phyloP scores from a whole-genome alignment of 1,140 invertebrate genomes.

The Hydropsyche tenuis region DNA sequence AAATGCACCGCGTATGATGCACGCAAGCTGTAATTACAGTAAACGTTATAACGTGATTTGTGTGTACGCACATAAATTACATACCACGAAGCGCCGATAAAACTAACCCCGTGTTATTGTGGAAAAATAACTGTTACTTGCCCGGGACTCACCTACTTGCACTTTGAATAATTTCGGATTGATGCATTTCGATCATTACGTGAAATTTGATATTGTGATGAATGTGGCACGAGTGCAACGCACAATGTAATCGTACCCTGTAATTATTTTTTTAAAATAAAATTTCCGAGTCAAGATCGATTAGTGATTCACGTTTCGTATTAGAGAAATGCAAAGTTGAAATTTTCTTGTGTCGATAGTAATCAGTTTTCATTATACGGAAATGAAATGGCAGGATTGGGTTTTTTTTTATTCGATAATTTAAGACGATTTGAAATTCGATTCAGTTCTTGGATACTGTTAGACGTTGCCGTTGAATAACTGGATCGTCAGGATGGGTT shows the following conservation, averaged over 20 bases:
- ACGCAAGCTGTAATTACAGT: constrained; percentile 18
- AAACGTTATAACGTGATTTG: constrained; percentile 20
- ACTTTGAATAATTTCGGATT: background rate
- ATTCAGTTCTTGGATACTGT: constrained; percentile 23
- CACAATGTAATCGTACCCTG: no score
- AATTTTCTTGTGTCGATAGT: no score
- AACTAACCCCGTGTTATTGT: constrained; percentile 11
- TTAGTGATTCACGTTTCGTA: no score
- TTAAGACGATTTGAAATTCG: constrained; percentile 1
- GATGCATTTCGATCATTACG: background rate
- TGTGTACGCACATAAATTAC: constrained; percentile 22
- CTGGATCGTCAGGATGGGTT: constrained; percentile 25
- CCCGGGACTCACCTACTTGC: background rate
- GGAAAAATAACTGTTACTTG: constrained; percentile 15
- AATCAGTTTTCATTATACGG: no score
- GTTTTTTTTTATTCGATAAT: background rate
- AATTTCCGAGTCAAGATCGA: no score
- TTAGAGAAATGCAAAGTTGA: no score
- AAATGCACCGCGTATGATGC: constrained; percentile 7
- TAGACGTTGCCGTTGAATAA: constrained; percentile 15
- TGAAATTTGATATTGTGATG: no score
- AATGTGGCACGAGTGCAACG: no score
- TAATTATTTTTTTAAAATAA: no score
- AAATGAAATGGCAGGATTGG: no score
- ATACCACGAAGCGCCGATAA: constrained; percentile 13